Percentiles rank a stretch among this genome's conserved stretches.
Evolutionary conservation across 2,113 vertebrate species (phyloP).

Genomic region (Psittacara wagleri): DNA sequence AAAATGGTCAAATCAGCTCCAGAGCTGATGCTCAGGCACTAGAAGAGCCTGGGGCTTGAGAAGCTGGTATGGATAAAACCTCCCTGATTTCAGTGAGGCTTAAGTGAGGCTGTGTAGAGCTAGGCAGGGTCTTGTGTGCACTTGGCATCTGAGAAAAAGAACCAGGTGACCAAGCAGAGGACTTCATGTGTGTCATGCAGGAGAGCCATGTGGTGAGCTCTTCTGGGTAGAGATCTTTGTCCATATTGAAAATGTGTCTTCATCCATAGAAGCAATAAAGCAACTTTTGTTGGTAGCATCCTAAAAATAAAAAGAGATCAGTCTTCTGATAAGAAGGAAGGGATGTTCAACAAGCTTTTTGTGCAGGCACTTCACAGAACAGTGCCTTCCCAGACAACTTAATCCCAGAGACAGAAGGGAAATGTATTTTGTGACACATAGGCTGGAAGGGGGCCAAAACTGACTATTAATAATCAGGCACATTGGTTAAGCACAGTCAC

Average conservation of each 20-base stretch:
- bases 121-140: not conserved
- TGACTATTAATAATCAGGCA: not conserved
- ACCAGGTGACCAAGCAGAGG: not conserved
- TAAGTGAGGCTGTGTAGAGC: not conserved
- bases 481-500: slow-evolving; percentile 12
- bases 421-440: not conserved
- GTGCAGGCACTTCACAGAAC: not conserved
- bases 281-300: not conserved
- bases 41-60: not conserved
- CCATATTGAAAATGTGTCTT: not conserved
- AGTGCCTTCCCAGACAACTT: not conserved
- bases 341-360: slow-evolving; percentile 35
- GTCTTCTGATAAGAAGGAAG: not conserved
- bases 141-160: not conserved
- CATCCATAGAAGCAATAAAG: slow-evolving; percentile 10
- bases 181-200: not conserved
- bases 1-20: not conserved
- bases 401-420: not conserved
- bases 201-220: not conserved
- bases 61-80: not conserved
- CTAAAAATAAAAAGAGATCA: slow-evolving; percentile 39
- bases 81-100: not conserved
- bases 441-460: not conserved
- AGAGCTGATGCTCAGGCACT: not conserved
- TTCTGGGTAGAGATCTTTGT: not conserved